phyloP scores from a whole-genome alignment of 2,797 vertebrate genomes.

The Hyperoplus immaculatus region DNA sequence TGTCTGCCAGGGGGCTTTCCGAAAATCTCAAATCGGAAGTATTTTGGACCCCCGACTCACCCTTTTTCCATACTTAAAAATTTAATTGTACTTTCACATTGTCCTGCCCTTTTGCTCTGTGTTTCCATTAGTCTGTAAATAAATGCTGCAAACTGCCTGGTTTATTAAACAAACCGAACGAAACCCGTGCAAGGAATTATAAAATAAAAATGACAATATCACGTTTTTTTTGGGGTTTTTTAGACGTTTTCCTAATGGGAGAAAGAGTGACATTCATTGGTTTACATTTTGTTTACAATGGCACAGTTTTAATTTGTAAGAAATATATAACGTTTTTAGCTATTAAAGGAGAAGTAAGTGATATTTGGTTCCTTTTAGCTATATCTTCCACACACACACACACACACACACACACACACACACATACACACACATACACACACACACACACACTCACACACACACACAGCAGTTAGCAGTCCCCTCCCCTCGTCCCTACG shows the following conservation, averaged over 20 bases:
- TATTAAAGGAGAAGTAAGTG: too few relatives aligned
- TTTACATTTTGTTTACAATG: conserved; percentile 99
- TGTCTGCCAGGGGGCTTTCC: conserved; percentile 49
- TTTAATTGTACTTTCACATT: conserved; percentile 51
- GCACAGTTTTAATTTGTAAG: conserved; percentile 94
- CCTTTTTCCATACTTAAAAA: conserved; percentile 41
- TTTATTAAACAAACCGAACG: conserved; percentile 82
- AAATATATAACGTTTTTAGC: conserved; percentile 58
- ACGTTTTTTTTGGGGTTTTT: conserved; percentile 82
- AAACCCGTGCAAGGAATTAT: conserved; percentile 83
- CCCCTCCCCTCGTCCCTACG: too few relatives aligned
- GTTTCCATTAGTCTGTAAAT: conserved; percentile 86
- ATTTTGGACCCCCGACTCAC: conserved; percentile 39
- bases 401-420: too few relatives aligned
- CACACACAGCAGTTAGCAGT: too few relatives aligned
- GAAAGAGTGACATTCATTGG: conserved; percentile 93
- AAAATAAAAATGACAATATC: conserved; percentile 82
- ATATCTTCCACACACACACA: too few relatives aligned
- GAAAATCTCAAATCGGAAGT: conserved; percentile 3
- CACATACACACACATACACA: too few relatives aligned
- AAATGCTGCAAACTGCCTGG: conserved; percentile 92
- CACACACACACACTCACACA: too few relatives aligned
- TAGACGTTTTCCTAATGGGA: conserved; percentile 88
- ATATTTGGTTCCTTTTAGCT: too few relatives aligned
- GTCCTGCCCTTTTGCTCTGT: conserved; percentile 51